Base-by-base conservation (phyloP, 2,888 invertebrate genomes). In the Drosophila kuntzei region DNA sequence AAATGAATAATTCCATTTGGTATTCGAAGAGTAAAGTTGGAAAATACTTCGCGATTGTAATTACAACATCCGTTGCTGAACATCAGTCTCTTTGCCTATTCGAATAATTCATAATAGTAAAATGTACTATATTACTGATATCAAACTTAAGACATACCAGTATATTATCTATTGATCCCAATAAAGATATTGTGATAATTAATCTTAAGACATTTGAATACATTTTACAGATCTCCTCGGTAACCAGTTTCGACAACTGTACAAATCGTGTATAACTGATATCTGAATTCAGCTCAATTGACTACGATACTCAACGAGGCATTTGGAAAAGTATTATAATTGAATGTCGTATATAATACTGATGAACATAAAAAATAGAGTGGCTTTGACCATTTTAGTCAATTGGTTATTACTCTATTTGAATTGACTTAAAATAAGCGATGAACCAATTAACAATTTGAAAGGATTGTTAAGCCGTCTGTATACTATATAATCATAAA, bases 21-120 rank as follows among this genome's bases (percentile, higher is more conserved):
- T 5, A 44, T 27, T 60, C n/a, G 41, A 11, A 43, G 6, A 3
- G 32, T 25, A 41, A 53, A 43, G 25, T 60, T 59, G 4, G 18
- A 25, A 32, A 60, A 27, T 8, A 43, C 18, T 1, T 60, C 27
- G 1, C 25, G 18, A 18, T 60, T 14, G 27, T 11, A 34, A 3
- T 7, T 27, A n/a, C 53, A 60, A 12, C 1, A 5, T 18, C 25
- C 25, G 8, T 32, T 27, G 8, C n/a, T 34, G 7, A 53, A 41
- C 6, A 22, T 32, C 11, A 34, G 3, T 41, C 20, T 25, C 3
- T 9, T 53, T 11, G 51, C 59, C 59, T 59, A n/a, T n/a, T n/a
- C 6, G 11, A 18, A n/a, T 3, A 18, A 27, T 16, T 11, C 2
- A 11, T 3, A 39, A 11, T 16, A 36, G 7, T 4, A 11, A 2